Evolutionary conservation across 2,113 vertebrate species (phyloP).

Genomic region (Phalacrocorax carbo): DNA sequence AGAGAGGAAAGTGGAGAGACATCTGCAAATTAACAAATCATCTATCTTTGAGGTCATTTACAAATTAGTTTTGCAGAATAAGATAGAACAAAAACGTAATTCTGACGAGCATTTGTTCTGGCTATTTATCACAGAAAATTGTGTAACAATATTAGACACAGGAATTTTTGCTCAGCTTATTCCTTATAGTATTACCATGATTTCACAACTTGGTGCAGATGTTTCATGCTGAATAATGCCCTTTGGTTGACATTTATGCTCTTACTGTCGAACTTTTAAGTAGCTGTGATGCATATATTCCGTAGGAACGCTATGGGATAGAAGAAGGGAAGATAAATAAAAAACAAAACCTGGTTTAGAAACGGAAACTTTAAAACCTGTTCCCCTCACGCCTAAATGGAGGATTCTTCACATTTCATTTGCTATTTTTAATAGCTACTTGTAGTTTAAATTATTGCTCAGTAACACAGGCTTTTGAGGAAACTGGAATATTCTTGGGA

Average conservation of each 20-base stretch:
- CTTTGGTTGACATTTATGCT: conserved; percentile 32
- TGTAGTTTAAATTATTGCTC: conserved; percentile 52
- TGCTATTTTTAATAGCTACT: conserved; percentile 2
- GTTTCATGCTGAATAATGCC: background rate
- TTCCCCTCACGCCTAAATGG: background rate
- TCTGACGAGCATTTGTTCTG: conserved; percentile 65
- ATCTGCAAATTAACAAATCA: conserved; percentile 71
- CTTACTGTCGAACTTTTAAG: background rate
- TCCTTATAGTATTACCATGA: conserved; percentile 23
- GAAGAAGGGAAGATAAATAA: background rate
- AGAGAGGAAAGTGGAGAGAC: conserved; percentile 32
- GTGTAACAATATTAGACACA: conserved; percentile 35
- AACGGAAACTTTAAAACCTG: background rate
- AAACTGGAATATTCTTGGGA: conserved; percentile 33
- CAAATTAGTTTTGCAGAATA: conserved; percentile 72
- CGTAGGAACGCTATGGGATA: background rate
- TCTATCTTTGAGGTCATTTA: conserved; percentile 59
- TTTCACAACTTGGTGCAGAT: conserved; percentile 54
- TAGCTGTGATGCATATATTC: conserved; percentile 19
- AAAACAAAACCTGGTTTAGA: background rate
- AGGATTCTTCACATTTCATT: background rate
- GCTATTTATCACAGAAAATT: conserved; percentile 69
- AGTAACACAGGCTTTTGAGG: conserved; percentile 1
- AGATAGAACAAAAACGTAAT: conserved; percentile 67
- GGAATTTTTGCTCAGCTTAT: conserved; percentile 48